Percentiles rank a stretch among this genome's conserved stretches.
Evolutionary conservation across 2,113 vertebrate genomes (phyloP).

Genomic region (Periophthalmodon schlosseri): DNA sequence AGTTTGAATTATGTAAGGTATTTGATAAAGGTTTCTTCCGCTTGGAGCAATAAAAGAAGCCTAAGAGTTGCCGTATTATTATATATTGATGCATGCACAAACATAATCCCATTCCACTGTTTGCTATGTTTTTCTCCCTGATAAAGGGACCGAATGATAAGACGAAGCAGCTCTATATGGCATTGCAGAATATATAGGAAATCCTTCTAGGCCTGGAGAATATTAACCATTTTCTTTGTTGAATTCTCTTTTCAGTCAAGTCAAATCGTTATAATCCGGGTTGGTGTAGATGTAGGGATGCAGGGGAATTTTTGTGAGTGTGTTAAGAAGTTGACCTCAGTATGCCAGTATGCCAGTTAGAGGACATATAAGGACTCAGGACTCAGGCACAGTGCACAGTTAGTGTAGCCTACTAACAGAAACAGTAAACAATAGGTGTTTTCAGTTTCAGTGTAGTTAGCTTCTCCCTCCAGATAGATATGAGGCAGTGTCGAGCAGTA

Average conservation of each 20-base stretch:
- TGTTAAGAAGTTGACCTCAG: slow-evolving; percentile 20
- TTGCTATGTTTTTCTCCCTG: slow-evolving; percentile 36
- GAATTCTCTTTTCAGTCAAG: slow-evolving; percentile 2
- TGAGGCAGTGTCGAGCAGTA: too few species aligned
- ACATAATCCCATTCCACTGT: slow-evolving; percentile 13
- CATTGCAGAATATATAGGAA: slow-evolving; percentile 10
- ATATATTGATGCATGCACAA: background rate
- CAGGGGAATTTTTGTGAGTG: background rate
- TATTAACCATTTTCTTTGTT: slow-evolving; percentile 19
- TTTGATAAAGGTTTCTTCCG: slow-evolving; percentile 40
- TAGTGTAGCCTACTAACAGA: too few species aligned
- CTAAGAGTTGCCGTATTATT: background rate
- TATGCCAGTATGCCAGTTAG: slow-evolving; percentile 38
- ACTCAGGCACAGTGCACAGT: too few species aligned
- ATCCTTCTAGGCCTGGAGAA: slow-evolving; percentile 25
- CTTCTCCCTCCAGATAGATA: too few species aligned
- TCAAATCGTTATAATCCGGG: slow-evolving; percentile 24
- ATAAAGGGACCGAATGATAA: slow-evolving; percentile 25
- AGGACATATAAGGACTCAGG: too few species aligned
- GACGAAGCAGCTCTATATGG: slow-evolving; percentile 25
- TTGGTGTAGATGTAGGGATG: background rate
- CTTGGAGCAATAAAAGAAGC: slow-evolving; percentile 11
- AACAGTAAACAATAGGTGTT: too few species aligned
- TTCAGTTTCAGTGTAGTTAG: too few species aligned
- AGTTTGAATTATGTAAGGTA: slow-evolving; percentile 31